Conservation (phyloP, 2,113 vertebrate genomes). For the Burhinus bistriatus region DNA sequence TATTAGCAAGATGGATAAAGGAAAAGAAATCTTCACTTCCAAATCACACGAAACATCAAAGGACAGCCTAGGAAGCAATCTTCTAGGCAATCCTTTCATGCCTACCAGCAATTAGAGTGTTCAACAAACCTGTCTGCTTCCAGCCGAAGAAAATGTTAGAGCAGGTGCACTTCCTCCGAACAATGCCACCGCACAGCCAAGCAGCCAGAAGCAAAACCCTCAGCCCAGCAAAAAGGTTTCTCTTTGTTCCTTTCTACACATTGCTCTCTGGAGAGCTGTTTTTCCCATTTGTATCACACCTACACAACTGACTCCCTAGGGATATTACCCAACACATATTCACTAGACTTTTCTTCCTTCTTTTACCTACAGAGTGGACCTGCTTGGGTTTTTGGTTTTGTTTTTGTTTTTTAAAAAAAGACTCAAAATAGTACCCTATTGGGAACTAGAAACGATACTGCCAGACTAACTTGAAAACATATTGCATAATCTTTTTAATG, state of each 20-base stretch:
- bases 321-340: background rate
- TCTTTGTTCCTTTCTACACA: background rate
- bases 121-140: slow-evolving; percentile 19
- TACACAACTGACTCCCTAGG: background rate
- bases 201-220: background rate
- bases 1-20: slow-evolving; percentile 51
- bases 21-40: slow-evolving; percentile 23
- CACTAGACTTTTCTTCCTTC: background rate
- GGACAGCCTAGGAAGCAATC: slow-evolving; percentile 47
- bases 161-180: background rate
- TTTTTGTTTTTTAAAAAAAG: background rate
- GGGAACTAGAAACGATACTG: background rate
- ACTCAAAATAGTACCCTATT: background rate
- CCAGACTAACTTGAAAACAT: background rate
- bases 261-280: background rate
- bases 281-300: background rate
- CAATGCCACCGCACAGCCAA: background rate
- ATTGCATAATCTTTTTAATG: background rate
- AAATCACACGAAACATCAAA: slow-evolving; percentile 33
- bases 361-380: background rate
- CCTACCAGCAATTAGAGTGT: slow-evolving; percentile 53
- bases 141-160: background rate
- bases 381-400: background rate
- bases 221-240: background rate
- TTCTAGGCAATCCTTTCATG: slow-evolving; percentile 57